These are phyloP conservation scores for Oncopodura yosiiana DNA, from an alignment of 1,140 invertebrate species.

Conservation along the genomic window DNA sequence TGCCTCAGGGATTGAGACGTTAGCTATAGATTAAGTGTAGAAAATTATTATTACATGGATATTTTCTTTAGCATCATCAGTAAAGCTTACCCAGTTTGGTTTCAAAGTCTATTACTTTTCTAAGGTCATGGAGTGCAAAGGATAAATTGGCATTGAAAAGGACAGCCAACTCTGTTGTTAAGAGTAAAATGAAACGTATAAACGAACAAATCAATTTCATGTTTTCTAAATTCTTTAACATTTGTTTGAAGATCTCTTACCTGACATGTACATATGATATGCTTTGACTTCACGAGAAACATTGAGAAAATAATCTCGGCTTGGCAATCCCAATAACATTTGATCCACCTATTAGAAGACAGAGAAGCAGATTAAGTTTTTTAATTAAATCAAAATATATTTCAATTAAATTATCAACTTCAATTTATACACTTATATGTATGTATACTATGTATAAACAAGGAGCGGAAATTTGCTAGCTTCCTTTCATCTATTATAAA, in stretches of 20 bases:
- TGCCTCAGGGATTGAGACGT: too few species aligned
- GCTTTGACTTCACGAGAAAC: slow-evolving; percentile 46
- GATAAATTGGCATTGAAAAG: slow-evolving; percentile 58
- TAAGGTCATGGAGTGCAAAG: slow-evolving; percentile 53
- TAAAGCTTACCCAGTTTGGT: slow-evolving; percentile 57
- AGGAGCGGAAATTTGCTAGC: too few species aligned
- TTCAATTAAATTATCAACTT: too few species aligned
- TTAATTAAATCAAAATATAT: background rate
- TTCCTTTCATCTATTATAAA: background rate
- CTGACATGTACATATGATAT: slow-evolving; percentile 27
- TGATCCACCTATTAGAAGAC: slow-evolving; percentile 66
- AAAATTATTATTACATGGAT: background rate
- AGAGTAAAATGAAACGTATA: too few species aligned
- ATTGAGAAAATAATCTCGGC: slow-evolving; percentile 70
- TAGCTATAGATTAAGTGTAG: too few species aligned
- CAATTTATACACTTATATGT: too few species aligned
- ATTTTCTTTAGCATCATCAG: background rate
- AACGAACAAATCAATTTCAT: too few species aligned
- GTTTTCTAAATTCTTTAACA: too few species aligned
- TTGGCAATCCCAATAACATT: slow-evolving; percentile 64
- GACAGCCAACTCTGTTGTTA: slow-evolving; percentile 59
- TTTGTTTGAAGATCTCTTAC: too few species aligned
- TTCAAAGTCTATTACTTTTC: slow-evolving; percentile 62
- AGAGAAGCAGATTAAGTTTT: too few species aligned
- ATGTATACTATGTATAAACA: too few species aligned